Conservation (phyloP, 2,113 vertebrate genomes). For the Petromus typicus region DNA sequence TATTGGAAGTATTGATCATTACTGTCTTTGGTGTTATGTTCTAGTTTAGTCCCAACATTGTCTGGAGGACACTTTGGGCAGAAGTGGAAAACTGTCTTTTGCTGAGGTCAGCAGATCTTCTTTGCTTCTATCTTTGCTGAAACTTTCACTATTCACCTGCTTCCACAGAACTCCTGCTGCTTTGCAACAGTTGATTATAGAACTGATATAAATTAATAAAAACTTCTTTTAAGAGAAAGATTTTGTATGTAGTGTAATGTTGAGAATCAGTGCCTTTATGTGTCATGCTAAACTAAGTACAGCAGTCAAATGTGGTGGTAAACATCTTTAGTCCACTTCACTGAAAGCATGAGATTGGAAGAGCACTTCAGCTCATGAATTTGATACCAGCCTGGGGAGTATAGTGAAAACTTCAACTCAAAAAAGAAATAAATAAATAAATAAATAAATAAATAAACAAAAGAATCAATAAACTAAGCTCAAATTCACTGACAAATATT, state of each 20-base stretch:
- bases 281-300: background rate
- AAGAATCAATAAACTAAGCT: background rate
- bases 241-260: background rate
- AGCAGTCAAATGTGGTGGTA: accelerated
- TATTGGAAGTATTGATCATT: conserved; percentile 28
- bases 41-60: background rate
- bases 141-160: background rate
- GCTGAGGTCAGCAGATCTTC: background rate
- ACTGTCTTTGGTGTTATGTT: background rate
- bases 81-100: background rate
- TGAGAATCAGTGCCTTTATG: background rate
- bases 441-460: too few relatives aligned
- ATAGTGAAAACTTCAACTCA: background rate
- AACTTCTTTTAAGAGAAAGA: background rate
- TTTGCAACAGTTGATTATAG: background rate
- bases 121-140: background rate
- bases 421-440: too few relatives aligned
- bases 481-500: background rate
- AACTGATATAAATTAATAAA: background rate
- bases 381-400: background rate
- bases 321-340: background rate
- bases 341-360: background rate
- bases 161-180: background rate
- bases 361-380: background rate
- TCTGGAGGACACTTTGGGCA: background rate